Evolutionary conservation across 2,888 invertebrate genomes (phyloP).

Genomic region (Vanessa cardui): DNA sequence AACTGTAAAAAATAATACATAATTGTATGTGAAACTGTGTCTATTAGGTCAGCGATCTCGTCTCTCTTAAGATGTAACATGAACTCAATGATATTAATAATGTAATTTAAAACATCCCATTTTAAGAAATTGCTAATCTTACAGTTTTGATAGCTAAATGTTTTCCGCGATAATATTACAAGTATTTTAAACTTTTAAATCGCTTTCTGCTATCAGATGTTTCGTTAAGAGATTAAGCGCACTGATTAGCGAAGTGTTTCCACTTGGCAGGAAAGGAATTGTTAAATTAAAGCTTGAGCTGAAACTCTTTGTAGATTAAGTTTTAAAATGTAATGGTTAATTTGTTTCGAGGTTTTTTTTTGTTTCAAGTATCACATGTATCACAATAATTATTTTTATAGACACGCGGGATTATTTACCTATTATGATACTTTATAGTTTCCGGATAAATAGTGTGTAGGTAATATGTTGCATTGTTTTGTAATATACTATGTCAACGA

Average conservation of each 20-base stretch:
- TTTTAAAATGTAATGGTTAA: neutral
- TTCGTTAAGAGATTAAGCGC: neutral
- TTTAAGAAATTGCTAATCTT: neutral
- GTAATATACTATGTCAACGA: no score
- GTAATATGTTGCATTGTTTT: no score
- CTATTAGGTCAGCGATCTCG: no score
- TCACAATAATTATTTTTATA: no score
- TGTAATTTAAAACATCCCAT: neutral
- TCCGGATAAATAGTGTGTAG: no score
- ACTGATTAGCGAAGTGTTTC: constrained; percentile 8
- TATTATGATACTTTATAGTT: no score
- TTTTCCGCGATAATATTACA: neutral
- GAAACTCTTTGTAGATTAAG: neutral
- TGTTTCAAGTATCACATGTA: no score
- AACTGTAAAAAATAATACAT: no score
- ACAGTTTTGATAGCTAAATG: neutral
- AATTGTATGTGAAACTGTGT: no score
- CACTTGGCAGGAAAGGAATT: neutral
- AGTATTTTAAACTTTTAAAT: neutral
- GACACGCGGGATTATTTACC: no score
- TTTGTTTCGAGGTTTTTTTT: neutral
- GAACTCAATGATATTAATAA: no score
- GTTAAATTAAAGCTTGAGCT: constrained; percentile 7
- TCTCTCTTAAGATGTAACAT: no score
- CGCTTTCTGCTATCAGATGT: neutral